Percentiles rank a stretch among this genome's conserved stretches.
Evolutionary conservation across 2,113 vertebrate genomes (phyloP).

Genomic region (Nesoenas mayeri): DNA sequence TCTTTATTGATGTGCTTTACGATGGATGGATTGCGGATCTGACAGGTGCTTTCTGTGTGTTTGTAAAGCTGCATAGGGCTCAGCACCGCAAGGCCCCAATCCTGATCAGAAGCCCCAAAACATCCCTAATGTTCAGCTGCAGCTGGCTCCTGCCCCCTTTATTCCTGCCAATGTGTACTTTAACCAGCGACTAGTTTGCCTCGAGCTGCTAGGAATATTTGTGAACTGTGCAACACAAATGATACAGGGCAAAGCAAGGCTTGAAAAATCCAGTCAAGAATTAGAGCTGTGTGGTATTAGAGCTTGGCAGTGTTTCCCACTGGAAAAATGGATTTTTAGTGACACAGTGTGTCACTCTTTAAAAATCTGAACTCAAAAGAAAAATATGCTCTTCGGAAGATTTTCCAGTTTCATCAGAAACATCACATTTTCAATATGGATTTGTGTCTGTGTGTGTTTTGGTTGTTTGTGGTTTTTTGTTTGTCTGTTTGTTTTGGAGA

Average conservation of each 20-base stretch:
- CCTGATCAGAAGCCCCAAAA: background rate
- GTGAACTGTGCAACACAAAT: background rate
- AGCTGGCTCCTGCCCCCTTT: background rate
- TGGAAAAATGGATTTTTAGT: background rate
- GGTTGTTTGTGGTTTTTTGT: too few species aligned
- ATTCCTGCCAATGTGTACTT: background rate
- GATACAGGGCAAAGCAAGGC: background rate
- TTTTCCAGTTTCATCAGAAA: too few species aligned
- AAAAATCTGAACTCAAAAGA: background rate
- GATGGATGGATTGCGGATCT: background rate
- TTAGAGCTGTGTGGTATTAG: background rate
- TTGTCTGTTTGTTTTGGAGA: background rate
- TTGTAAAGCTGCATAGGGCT: background rate
- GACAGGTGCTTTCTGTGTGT: background rate
- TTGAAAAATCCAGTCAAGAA: background rate
- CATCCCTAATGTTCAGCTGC: background rate
- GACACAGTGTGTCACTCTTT: background rate
- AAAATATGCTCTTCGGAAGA: background rate
- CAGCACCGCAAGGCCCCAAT: too few species aligned
- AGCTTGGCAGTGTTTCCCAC: background rate
- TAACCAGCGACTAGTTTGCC: background rate
- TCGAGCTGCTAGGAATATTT: background rate
- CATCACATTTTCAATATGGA: background rate
- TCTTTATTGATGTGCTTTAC: constrained; percentile 1
- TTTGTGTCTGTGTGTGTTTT: background rate